These are phyloP conservation scores for Muscicapa adusta DNA, from an alignment of 2,113 vertebrate species.

Conservation along the genomic window DNA sequence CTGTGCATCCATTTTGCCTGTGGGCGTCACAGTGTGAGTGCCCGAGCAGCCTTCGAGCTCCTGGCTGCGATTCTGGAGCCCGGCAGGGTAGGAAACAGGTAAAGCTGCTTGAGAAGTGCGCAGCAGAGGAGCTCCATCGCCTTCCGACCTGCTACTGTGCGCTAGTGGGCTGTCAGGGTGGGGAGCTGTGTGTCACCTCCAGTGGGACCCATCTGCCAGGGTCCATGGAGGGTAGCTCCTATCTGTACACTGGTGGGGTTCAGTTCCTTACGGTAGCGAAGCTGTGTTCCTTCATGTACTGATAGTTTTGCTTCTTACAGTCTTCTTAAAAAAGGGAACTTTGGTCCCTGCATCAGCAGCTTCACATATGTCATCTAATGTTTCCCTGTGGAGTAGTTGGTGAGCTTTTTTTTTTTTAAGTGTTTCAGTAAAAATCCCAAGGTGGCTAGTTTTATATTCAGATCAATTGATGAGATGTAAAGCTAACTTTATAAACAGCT, in stretches of 20 bases:
- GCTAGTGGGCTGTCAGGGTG: fast-evolving
- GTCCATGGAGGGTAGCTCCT: fast-evolving
- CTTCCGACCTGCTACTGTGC: not conserved
- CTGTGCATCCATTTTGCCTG: not conserved
- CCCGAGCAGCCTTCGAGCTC: fast-evolving
- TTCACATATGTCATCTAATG: not conserved
- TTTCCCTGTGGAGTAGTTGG: not conserved
- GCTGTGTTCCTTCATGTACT: fast-evolving
- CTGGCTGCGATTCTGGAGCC: not conserved
- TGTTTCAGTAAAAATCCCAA: not conserved
- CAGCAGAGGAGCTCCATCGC: fast-evolving
- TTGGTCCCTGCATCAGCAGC: not conserved
- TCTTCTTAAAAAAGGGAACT: not conserved
- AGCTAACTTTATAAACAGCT: not conserved
- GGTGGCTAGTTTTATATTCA: not conserved
- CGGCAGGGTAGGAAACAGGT: too few species aligned
- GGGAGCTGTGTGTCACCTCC: not conserved
- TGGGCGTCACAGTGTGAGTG: fast-evolving
- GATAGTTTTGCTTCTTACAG: not conserved
- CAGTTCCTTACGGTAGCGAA: fast-evolving
- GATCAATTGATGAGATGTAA: not conserved
- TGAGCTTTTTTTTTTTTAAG: not conserved
- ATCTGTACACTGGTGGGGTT: fast-evolving
- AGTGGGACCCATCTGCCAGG: fast-evolving
- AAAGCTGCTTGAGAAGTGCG: not conserved